A percentile compares a stretch with the other conserved stretches of the same genome.
Conservation (phyloP, 2,888 invertebrate genomes). For the Urechis unicinctus region DNA sequence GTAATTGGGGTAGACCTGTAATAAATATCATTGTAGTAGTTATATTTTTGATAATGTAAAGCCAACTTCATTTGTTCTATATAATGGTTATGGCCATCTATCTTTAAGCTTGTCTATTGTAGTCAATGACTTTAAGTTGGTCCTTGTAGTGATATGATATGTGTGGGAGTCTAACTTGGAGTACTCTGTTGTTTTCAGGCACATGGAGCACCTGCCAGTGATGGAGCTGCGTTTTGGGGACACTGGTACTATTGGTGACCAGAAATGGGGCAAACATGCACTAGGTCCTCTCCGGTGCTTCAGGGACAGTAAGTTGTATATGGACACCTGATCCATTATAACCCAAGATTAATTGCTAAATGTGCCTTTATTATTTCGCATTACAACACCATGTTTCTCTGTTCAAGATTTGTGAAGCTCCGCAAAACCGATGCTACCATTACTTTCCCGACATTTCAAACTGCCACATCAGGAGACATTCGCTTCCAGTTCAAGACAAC, state of each 20-base stretch:
- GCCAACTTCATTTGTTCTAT: no score
- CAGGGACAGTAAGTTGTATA: constrained; percentile 71
- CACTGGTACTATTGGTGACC: constrained; percentile 78
- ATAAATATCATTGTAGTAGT: no score
- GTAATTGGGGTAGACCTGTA: no score
- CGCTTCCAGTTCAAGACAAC: constrained; percentile 95
- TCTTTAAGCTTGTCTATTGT: no score
- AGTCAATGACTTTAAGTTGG: no score
- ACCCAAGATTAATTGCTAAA: no score
- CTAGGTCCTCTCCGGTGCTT: constrained; percentile 84
- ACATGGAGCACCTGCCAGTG: constrained; percentile 77
- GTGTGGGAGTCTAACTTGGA: constrained; percentile 57
- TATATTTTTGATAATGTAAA: no score
- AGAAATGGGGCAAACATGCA: constrained; percentile 73
- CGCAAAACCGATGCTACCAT: constrained; percentile 83
- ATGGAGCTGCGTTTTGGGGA: constrained; percentile 88
- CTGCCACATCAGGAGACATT: constrained; percentile 71
- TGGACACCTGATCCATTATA: not conserved
- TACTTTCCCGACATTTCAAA: constrained; percentile 65
- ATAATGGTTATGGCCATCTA: no score
- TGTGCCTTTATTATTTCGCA: not conserved
- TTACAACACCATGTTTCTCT: not conserved
- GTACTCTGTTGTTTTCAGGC: constrained; percentile 59
- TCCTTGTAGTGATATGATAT: no score
- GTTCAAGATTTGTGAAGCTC: constrained; percentile 71